Conservation (phyloP, 2,797 vertebrate species). For the Gallinago stenura region DNA sequence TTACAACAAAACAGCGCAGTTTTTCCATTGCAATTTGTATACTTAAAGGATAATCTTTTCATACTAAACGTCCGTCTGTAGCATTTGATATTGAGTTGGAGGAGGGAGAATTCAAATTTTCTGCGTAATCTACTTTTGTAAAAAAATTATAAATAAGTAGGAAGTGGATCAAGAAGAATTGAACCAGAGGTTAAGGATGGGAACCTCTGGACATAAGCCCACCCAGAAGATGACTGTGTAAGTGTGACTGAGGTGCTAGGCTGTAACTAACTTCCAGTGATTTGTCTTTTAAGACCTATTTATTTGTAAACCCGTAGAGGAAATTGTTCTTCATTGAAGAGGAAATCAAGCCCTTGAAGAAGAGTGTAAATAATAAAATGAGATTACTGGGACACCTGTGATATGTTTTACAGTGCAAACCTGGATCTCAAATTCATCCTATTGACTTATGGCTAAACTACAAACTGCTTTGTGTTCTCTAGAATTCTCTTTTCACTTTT, state of each 20-base stretch:
- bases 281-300: background rate
- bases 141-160: background rate
- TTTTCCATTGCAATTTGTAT: conserved; percentile 4
- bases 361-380: background rate
- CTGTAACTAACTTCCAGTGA: background rate
- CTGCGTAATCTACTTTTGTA: background rate
- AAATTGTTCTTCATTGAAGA: background rate
- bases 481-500: background rate
- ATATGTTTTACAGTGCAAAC: background rate
- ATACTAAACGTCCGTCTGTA: background rate
- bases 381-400: background rate
- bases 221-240: background rate
- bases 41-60: conserved; percentile 26
- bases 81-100: background rate
- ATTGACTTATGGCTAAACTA: background rate
- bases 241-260: background rate
- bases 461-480: background rate
- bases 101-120: background rate
- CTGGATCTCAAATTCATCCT: background rate
- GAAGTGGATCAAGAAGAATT: background rate
- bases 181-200: background rate
- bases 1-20: background rate
- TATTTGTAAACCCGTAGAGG: background rate
- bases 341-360: background rate
- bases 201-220: background rate